Evolutionary conservation across 2,888 invertebrate species (phyloP).

Genomic region (Cinara cedri): DNA sequence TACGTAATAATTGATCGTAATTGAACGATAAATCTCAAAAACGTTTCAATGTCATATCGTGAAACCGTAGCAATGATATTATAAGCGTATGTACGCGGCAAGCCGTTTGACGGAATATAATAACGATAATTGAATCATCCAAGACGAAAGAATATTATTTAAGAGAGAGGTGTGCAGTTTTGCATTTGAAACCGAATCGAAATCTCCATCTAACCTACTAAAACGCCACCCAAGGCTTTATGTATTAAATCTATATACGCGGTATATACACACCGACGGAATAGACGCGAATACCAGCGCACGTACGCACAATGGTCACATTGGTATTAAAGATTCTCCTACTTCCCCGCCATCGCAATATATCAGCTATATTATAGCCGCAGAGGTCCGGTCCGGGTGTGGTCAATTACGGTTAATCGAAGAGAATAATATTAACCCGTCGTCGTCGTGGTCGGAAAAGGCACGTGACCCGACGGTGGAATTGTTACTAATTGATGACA

Average conservation of each 20-base stretch:
- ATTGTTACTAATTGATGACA: slow-evolving; percentile 48
- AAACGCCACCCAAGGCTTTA: slow-evolving; percentile 43
- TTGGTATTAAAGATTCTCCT: slow-evolving; percentile 43
- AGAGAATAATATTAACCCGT: slow-evolving; percentile 45
- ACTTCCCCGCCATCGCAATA: background rate
- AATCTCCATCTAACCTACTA: slow-evolving; percentile 20
- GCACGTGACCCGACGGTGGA: slow-evolving; percentile 36
- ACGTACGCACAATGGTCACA: background rate
- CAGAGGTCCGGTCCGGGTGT: slow-evolving; percentile 36
- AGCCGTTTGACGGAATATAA: slow-evolving; percentile 2
- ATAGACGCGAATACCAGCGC: slow-evolving; percentile 4
- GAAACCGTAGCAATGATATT: background rate
- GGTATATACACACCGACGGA: background rate
- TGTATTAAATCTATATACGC: too few species aligned
- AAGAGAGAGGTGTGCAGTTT: slow-evolving; percentile 11
- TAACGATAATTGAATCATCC: background rate
- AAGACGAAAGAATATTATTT: slow-evolving; percentile 13
- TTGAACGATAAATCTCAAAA: slow-evolving; percentile 15
- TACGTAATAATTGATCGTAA: background rate
- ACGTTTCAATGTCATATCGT: slow-evolving; percentile 5
- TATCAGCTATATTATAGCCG: background rate
- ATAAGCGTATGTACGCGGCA: too few species aligned
- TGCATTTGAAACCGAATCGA: slow-evolving; percentile 16
- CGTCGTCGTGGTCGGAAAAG: background rate
- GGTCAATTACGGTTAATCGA: slow-evolving; percentile 53